phyloP scores from a whole-genome alignment of 1,140 invertebrate species.

The Drosophila ambigua region DNA sequence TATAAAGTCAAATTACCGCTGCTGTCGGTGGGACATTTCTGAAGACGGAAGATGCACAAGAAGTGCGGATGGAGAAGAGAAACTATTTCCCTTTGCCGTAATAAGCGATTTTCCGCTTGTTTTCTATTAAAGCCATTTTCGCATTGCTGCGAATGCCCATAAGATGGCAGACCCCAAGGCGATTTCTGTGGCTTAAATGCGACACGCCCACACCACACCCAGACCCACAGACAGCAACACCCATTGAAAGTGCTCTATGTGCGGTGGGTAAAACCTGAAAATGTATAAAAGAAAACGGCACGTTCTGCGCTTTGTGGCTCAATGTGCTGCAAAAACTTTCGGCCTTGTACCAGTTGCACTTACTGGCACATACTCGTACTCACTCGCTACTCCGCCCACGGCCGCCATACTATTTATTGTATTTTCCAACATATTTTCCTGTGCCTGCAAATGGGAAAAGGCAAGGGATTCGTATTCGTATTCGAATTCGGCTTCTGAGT shows the following conservation, averaged over 20 bases:
- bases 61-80: slow-evolving; percentile 13
- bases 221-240: slow-evolving; percentile 17
- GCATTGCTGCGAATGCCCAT: slow-evolving; percentile 35
- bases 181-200: slow-evolving; percentile 73
- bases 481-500: slow-evolving; percentile 20
- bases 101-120: slow-evolving; percentile 78
- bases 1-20: slow-evolving; percentile 46
- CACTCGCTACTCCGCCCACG: not conserved
- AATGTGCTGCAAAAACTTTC: slow-evolving; percentile 71
- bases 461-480: slow-evolving; percentile 19
- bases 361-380: slow-evolving; percentile 28
- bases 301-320: slow-evolving; percentile 74
- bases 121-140: slow-evolving; percentile 74
- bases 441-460: slow-evolving; percentile 29
- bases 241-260: slow-evolving; percentile 43
- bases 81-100: slow-evolving; percentile 57
- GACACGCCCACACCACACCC: slow-evolving; percentile 60
- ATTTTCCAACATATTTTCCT: slow-evolving; percentile 63
- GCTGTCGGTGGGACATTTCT: slow-evolving; percentile 43
- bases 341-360: slow-evolving; percentile 80
- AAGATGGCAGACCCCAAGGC: slow-evolving; percentile 68
- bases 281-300: slow-evolving; percentile 76
- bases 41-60: not conserved
- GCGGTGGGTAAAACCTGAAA: slow-evolving; percentile 56
- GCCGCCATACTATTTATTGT: slow-evolving; percentile 59